phyloP scores from a whole-genome alignment of 1,140 invertebrate species.

The Zaprionus gabonicus region DNA sequence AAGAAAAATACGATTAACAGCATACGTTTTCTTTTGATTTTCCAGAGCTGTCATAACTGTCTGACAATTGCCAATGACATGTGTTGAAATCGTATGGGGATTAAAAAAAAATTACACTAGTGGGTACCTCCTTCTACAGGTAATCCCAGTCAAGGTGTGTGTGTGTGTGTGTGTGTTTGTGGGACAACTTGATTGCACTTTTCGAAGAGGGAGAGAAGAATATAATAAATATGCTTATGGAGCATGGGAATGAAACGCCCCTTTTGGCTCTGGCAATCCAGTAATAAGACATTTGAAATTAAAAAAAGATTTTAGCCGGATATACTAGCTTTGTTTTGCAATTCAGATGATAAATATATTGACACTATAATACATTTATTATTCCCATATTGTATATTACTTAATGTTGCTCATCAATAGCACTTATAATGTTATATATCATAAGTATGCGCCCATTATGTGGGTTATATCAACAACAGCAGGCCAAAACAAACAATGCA shows the following conservation, averaged over 20 bases:
- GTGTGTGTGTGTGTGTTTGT: neutral
- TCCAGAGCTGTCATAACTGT: constrained; percentile 45
- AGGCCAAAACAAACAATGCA: neutral
- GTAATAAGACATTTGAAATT: no score
- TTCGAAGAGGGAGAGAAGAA: neutral
- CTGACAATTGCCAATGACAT: constrained; percentile 50
- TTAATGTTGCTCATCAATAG: neutral
- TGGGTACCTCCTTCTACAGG: neutral
- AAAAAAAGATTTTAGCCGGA: no score
- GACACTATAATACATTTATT: no score
- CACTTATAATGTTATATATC: neutral
- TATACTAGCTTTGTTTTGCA: no score
- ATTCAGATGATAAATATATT: neutral
- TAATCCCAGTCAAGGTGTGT: constrained; percentile 4
- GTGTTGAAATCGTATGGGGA: constrained; percentile 37
- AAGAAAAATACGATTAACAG: constrained; percentile 13
- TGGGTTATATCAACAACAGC: constrained; percentile 1
- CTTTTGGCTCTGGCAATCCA: neutral
- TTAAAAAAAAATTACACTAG: constrained; percentile 5
- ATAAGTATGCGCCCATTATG: neutral
- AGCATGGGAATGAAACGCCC: constrained; percentile 6
- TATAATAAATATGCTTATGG: constrained; percentile 15
- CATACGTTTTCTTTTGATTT: constrained; percentile 17
- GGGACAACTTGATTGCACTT: neutral
- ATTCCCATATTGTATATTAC: no score